phyloP scores from a whole-genome alignment of 2,113 vertebrate genomes.

The Amia ocellicauda region DNA sequence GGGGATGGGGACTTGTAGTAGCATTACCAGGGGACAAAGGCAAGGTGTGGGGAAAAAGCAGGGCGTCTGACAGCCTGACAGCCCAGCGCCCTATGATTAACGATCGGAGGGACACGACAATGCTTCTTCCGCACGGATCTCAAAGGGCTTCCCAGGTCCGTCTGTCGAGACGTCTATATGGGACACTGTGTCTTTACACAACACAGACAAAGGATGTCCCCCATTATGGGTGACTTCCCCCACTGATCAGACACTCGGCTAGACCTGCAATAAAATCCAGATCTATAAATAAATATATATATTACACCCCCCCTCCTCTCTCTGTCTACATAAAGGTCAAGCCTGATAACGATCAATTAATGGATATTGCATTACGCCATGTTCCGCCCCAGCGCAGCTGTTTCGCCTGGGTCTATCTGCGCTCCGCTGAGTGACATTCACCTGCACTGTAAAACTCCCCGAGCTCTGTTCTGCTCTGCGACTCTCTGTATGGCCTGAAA shows the following conservation, averaged over 20 bases:
- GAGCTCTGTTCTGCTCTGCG: background rate
- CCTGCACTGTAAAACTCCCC: background rate
- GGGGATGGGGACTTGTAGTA: conserved; percentile 1
- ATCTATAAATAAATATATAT: no score
- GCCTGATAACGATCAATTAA: conserved; percentile 23
- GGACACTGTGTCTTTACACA: background rate
- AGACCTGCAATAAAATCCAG: conserved; percentile 9
- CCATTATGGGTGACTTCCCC: background rate
- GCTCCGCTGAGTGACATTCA: background rate
- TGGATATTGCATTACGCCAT: conserved; percentile 29
- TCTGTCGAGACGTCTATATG: background rate
- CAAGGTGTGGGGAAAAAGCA: background rate
- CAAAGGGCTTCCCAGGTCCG: background rate
- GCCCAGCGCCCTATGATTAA: conserved; percentile 30
- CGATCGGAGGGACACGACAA: conserved; percentile 27
- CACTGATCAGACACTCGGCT: background rate
- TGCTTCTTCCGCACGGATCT: background rate
- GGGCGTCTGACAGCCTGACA: background rate
- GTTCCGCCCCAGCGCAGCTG: conserved; percentile 12
- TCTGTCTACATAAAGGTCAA: conserved; percentile 4
- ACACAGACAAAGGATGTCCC: background rate
- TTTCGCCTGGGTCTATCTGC: conserved; percentile 11
- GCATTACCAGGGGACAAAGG: background rate
- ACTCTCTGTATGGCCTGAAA: background rate
- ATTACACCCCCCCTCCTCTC: background rate